phyloP scores from a whole-genome alignment of 2,797 vertebrate species.

The Podarcis siculus region DNA sequence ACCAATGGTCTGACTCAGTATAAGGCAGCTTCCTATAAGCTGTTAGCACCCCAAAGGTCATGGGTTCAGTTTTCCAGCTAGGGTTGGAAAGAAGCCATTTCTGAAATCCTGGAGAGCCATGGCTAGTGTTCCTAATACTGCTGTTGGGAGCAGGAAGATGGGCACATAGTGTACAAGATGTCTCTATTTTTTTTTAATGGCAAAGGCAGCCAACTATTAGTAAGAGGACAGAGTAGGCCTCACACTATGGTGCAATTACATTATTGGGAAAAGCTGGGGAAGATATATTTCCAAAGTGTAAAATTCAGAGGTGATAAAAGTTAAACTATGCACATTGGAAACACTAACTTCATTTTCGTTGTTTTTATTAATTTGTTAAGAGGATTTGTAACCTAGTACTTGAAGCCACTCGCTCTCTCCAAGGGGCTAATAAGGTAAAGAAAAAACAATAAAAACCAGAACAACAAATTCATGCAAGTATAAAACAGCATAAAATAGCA shows the following conservation, averaged over 20 bases:
- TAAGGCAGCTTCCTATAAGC: too few species aligned
- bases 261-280: background rate
- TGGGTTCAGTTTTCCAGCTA: too few species aligned
- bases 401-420: background rate
- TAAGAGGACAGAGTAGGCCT: background rate
- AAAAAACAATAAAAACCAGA: background rate
- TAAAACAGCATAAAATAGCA: background rate
- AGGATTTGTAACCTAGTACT: background rate
- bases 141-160: background rate
- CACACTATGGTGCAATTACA: background rate
- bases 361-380: background rate
- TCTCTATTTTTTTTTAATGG: background rate
- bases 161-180: background rate
- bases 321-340: background rate
- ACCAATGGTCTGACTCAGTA: too few species aligned
- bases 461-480: background rate
- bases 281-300: background rate
- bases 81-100: background rate
- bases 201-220: background rate
- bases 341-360: background rate
- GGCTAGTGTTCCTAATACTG: background rate
- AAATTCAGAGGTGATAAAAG: background rate
- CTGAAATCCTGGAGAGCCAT: background rate
- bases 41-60: too few species aligned
- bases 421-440: background rate